Base-by-base conservation (phyloP, 2,888 invertebrate species). In the Chrysomela aeneicollis region DNA sequence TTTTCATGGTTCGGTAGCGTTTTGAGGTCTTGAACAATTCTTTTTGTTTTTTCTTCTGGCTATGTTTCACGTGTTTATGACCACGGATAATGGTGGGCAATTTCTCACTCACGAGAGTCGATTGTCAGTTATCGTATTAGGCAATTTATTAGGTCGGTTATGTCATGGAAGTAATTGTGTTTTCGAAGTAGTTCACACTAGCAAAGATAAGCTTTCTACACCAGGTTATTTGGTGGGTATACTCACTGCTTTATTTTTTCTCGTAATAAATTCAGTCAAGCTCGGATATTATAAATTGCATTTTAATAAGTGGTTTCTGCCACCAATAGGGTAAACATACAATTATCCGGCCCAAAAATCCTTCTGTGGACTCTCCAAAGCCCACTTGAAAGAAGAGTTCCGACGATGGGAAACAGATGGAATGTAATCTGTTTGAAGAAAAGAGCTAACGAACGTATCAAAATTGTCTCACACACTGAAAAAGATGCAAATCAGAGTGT, bases 81-180 rank as follows among this genome's bases (percentile, higher is more conserved):
- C 57, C 57, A 26, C 42, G 57, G 17, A 19, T 4, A 57, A 46
- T 57, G 46, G 57, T 57, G 46, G 42, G 46, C 47, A 46, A 22
- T 46, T 57, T 47, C 18, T 46, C 46, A 46, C 57, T 22, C 46
- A 17, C 46, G 22, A 30, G 46, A 37, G 22, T 17, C 15, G 17
- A 26, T 46, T 30, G 22, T 26, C 57, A 57, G 57, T 57, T 42
- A 35, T 52, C 35, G 26, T 60, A 51, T 58, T 61, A 51, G 30
- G 47, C 35, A 61, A 61, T 58, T 61, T 61, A 61, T 57, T 57
- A 58, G 60, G 35, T 57, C 61, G 26, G 52, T 65, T 61, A 61
- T 32, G 51, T 59, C 49, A 59, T 30, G 15, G 19, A 17, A 15
- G 30, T 32, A 51, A 59, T 59, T 59, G 59, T 57, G 46, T 57